Evolutionary conservation across 2,888 invertebrate genomes (phyloP), one percentile per base, ranked within the genome.

Genomic region (Phoronis australis): DNA sequence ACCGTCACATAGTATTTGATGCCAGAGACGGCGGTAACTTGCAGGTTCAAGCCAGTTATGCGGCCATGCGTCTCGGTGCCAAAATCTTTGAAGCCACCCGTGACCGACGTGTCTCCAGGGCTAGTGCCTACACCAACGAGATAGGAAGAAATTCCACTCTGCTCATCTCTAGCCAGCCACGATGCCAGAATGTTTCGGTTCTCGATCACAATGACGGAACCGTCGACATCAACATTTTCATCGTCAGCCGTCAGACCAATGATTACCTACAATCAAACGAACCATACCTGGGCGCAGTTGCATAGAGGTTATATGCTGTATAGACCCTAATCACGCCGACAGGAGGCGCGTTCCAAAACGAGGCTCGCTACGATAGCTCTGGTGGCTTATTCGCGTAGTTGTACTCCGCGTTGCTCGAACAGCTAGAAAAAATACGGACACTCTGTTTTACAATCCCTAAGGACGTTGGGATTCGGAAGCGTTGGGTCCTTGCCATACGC

Each of bases 71-170:
- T 51, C 47, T 1, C 27, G 35, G 20, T 49, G 48, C 3, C 21
- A n/a, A n/a, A 50, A 50, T 23, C 54, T 50, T 50, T 24, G 20
- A 44, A 45, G 6, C 42, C 42, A 26, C 37, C 12, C 4, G 44
- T 47, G 2, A 47, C 27, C 3, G 47, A 50, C 6, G n/a, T 9
- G 25, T 51, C 50, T 23, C 45, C 46, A 25, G 20, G 12, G 12
- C n/a, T 21, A 25, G 53, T 55, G 4, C 63, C 60, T 20, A 61
- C 50, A 6, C 57, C 64, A 24, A 65, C 46, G 18, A 48, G 41
- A 15, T 47, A 55, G 6, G 43, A 42, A 6, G 37, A 35, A 6
- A 64, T 56, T 9, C 62, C 61, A 37, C 65, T 65, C 42, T 65
- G 57, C 9, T 55, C 47, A 39, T 65, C 65, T n/a, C 49, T 26